Percentiles rank a stretch among this genome's conserved stretches.
phyloP scores from a whole-genome alignment of 2,113 vertebrate species.

The Meles meles region DNA sequence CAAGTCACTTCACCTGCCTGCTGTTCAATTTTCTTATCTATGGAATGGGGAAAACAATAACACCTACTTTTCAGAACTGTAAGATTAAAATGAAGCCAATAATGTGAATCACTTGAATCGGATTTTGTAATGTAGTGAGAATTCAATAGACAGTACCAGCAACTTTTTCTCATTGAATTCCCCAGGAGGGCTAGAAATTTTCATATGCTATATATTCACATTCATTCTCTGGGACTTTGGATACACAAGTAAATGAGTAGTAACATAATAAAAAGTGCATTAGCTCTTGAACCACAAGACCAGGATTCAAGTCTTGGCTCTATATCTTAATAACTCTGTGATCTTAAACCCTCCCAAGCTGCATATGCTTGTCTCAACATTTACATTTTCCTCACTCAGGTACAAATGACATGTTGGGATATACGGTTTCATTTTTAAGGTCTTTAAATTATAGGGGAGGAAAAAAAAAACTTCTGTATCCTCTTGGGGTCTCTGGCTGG shows the following conservation, averaged over 20 bases:
- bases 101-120: background rate
- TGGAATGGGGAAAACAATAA: background rate
- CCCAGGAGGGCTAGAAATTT: background rate
- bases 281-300: background rate
- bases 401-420: background rate
- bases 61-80: background rate
- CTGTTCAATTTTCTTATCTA: background rate
- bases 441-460: background rate
- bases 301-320: background rate
- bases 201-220: background rate
- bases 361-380: background rate
- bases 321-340: background rate
- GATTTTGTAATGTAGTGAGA: background rate
- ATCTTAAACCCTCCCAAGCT: background rate
- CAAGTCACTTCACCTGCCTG: background rate
- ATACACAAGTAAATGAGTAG: background rate
- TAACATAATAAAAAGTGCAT: background rate
- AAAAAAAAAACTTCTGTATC: background rate
- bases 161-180: background rate
- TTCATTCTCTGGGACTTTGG: background rate
- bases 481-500: background rate
- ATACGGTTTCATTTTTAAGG: background rate
- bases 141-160: background rate
- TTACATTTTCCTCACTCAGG: background rate
- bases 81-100: slow-evolving; percentile 23